Conservation (phyloP, 2,113 vertebrate species). For the Daphoenositta chrysoptera region DNA sequence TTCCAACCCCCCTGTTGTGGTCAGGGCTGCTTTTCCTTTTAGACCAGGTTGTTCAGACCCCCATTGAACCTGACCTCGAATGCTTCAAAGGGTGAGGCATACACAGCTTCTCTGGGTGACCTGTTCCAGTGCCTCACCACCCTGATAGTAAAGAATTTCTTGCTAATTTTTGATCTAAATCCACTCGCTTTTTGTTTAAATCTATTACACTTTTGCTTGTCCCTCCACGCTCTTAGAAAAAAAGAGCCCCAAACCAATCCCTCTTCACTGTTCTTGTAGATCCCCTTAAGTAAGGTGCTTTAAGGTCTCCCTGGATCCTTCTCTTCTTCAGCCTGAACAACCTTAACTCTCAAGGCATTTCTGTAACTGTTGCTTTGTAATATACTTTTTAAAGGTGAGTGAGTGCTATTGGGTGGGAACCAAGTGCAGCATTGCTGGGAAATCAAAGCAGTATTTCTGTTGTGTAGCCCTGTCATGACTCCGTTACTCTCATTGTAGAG, state of each 20-base stretch:
- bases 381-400: background rate
- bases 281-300: background rate
- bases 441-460: background rate
- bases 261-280: too few relatives aligned
- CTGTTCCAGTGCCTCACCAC: background rate
- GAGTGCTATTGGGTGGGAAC: background rate
- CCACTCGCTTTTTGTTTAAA: too few relatives aligned
- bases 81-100: background rate
- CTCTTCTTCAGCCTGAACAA: background rate
- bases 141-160: too few relatives aligned
- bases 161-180: background rate
- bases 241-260: rapidly evolving
- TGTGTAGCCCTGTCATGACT: background rate
- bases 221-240: background rate
- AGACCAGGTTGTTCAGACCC: background rate
- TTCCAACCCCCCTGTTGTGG: rapidly evolving
- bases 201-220: background rate
- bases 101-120: background rate
- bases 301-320: background rate
- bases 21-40: background rate
- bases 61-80: rapidly evolving
- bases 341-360: background rate
- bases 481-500: background rate
- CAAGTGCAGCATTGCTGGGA: background rate
- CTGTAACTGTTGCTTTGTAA: background rate